Evolutionary conservation across 2,888 invertebrate genomes (phyloP).

Genomic region (Scotopteryx bipunctaria): DNA sequence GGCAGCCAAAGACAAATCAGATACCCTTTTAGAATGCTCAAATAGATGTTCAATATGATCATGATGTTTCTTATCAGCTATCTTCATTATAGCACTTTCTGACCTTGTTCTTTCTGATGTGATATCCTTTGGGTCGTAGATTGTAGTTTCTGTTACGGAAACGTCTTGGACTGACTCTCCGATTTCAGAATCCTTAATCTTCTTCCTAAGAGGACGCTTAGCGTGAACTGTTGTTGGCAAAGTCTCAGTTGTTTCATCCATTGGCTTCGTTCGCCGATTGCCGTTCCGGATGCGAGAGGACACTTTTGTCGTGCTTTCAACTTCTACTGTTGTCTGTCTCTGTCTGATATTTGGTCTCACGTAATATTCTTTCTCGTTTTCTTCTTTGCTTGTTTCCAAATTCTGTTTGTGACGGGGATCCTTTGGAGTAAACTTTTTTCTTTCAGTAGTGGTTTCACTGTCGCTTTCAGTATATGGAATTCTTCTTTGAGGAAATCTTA

Average conservation of each 20-base stretch:
- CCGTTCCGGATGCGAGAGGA: conserved; percentile 72
- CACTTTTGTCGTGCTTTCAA: conserved; percentile 69
- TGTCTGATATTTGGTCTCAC: conserved; percentile 59
- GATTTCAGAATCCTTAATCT: conserved; percentile 66
- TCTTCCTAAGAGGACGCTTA: conserved; percentile 67
- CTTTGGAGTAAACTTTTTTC: conserved; percentile 79
- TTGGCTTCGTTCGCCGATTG: conserved; percentile 64
- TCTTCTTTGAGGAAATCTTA: conserved; percentile 78
- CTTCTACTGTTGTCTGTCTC: conserved; percentile 62
- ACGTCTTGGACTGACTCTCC: conserved; percentile 73
- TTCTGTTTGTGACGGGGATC: conserved; percentile 68
- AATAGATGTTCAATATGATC: conserved; percentile 72
- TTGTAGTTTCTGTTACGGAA: conserved; percentile 63
- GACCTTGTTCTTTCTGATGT: conserved; percentile 76
- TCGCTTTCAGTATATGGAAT: conserved; percentile 68
- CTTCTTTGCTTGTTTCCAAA: conserved; percentile 62
- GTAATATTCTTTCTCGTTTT: conserved; percentile 52
- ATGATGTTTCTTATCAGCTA: conserved; percentile 78
- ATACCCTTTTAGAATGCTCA: conserved; percentile 86
- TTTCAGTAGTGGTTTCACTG: conserved; percentile 72
- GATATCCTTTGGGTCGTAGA: conserved; percentile 60
- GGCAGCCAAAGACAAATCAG: conserved; percentile 88
- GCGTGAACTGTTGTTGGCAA: conserved; percentile 55
- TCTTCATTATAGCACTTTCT: conserved; percentile 83
- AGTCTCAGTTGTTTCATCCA: conserved; percentile 65